Evolutionary conservation across 2,113 vertebrate species (phyloP).

Genomic region (Platysternon megacephalum): DNA sequence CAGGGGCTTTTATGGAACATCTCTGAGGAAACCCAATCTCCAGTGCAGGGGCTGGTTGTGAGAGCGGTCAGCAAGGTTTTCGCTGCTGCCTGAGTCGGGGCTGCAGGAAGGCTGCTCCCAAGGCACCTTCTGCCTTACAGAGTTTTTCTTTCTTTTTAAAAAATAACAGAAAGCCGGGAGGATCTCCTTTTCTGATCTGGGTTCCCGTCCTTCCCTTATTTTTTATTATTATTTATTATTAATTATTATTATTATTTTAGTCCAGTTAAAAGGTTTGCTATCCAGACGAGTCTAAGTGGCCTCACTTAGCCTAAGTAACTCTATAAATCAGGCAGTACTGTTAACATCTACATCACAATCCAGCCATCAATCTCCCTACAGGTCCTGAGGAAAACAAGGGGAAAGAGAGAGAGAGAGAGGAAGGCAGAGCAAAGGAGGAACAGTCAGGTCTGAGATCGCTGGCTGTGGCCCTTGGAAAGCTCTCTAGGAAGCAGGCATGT

Average conservation of each 20-base stretch:
- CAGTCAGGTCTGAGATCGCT: constrained; percentile 52
- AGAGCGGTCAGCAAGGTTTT: fast-evolving
- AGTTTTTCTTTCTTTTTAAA: background rate
- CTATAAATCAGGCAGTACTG: constrained; percentile 95
- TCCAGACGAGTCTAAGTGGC: constrained; percentile 88
- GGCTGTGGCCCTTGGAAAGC: constrained; percentile 73
- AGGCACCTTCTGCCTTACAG: background rate
- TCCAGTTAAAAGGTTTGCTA: constrained; percentile 93
- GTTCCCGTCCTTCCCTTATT: constrained; percentile 59
- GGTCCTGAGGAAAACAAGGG: constrained; percentile 92
- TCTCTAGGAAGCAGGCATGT: constrained; percentile 72
- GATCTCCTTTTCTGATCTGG: background rate
- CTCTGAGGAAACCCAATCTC: background rate
- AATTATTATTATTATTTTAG: constrained; percentile 77
- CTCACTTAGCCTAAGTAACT: constrained; percentile 99
- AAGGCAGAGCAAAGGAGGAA: constrained; percentile 13
- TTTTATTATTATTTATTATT: constrained; percentile 53
- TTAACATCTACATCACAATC: constrained; percentile 92
- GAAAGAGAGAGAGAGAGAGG: constrained; percentile 76
- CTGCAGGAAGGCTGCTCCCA: background rate
- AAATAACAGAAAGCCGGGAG: background rate
- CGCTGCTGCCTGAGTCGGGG: background rate
- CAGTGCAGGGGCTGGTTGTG: background rate
- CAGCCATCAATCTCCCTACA: constrained; percentile 92
- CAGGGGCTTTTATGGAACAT: background rate